Percentiles rank a stretch among this genome's conserved stretches.
These are phyloP conservation scores for Callocephalon fimbriatum DNA, from an alignment of 2,113 vertebrate genomes.

Conservation along the genomic window DNA sequence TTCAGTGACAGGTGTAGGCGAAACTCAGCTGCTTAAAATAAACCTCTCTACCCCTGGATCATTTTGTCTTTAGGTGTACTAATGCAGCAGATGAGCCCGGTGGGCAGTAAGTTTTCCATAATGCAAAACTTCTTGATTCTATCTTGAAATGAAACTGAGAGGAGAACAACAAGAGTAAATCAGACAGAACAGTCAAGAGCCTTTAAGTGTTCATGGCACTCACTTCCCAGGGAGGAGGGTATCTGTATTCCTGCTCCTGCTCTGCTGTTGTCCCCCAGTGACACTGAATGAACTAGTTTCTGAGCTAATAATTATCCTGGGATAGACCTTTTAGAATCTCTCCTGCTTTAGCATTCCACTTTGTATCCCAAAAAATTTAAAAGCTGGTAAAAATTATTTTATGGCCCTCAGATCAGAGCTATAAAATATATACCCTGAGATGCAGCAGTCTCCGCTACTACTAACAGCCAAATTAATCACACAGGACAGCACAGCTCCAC, in stretches of 20 bases:
- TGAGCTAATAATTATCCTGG: background rate
- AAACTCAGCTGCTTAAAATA: constrained; percentile 32
- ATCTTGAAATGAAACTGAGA: background rate
- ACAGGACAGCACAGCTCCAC: fast-evolving
- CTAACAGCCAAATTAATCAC: background rate
- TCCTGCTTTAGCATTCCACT: background rate
- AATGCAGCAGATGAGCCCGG: background rate
- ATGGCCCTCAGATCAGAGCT: background rate
- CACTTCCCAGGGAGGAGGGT: background rate
- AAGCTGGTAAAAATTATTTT: background rate
- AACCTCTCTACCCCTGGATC: background rate
- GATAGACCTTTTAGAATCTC: background rate
- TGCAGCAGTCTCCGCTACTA: background rate
- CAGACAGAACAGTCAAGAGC: background rate
- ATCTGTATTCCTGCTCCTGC: background rate
- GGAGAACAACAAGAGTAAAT: background rate
- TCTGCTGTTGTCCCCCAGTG: background rate
- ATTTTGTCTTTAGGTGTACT: background rate
- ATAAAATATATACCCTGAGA: background rate
- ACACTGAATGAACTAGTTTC: background rate
- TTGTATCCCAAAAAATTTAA: background rate
- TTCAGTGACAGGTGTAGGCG: constrained; percentile 5
- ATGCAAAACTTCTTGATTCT: background rate
- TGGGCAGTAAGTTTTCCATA: background rate
- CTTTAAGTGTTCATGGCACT: background rate